A percentile compares a stretch with the other conserved stretches of the same genome.
Conservation (phyloP, 2,888 invertebrate species). For the Orgyia antiqua region DNA sequence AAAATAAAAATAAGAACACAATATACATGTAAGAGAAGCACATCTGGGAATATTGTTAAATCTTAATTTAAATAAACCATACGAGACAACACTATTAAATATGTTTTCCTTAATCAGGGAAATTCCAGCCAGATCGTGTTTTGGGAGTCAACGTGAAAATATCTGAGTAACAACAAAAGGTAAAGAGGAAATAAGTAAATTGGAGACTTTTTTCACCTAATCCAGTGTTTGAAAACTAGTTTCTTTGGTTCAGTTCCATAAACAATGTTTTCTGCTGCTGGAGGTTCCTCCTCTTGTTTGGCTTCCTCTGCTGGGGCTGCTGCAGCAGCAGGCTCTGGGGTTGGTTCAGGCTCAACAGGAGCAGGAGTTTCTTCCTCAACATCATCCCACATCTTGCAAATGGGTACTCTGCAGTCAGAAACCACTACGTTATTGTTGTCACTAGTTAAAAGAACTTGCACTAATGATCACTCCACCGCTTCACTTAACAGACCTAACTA, state of each 20-base stretch:
- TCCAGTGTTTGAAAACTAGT: conserved; percentile 89
- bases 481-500: conserved; percentile 58
- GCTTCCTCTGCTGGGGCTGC: conserved; percentile 46
- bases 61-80: no score
- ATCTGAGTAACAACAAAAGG: no score
- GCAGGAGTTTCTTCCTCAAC: conserved; percentile 68
- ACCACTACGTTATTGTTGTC: conserved; percentile 37
- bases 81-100: no score
- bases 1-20: no score
- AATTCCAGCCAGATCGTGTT: no score
- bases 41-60: no score
- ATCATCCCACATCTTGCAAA: conserved; percentile 76
- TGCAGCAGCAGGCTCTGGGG: conserved; percentile 31
- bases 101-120: no score
- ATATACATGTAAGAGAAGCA: no score
- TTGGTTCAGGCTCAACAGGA: conserved; percentile 39
- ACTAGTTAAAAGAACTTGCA: conserved; percentile 26
- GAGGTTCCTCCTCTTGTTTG: conserved; percentile 63
- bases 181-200: no score
- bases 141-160: no score
- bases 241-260: conserved; percentile 80
- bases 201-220: conserved; percentile 83
- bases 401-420: conserved; percentile 58
- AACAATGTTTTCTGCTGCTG: conserved; percentile 55
- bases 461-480: conserved; percentile 19